Evolutionary conservation across 2,797 vertebrate species (phyloP), one percentile per base, ranked within the genome.

Genomic region (Darevskia mixta): DNA sequence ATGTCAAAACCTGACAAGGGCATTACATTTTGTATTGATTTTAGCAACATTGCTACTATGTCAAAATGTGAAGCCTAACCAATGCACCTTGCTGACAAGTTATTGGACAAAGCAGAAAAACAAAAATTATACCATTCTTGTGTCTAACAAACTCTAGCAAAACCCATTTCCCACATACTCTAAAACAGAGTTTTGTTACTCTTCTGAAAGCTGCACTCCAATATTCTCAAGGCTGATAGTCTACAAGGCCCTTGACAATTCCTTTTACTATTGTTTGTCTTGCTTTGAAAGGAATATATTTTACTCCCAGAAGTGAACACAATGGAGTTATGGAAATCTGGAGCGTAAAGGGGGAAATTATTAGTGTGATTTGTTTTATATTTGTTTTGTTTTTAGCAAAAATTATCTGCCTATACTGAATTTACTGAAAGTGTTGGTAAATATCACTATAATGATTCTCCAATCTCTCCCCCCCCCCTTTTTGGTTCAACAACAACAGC

Each of bases 1-100:
- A 45, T n/a, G 27, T 77, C 83, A 85, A 45, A 85, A 78, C 8
- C 38, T 45, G 41, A 45, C 82, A 55, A 64, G 27, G 76, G 29
- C 10, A 78, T 86, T 66, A 77, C 6, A 45, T 67, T 86, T 86
- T 45, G 29, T 86, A 86, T 78, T 78, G 84, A 86, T 78, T 86
- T 86, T 78, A 86, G 75, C 73, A 86, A 67, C 84, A 78, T 25
- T 45, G 29, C 38, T 78, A 45, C 61, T 32, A n/a, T 85, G 73
- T 77, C 73, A 77, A 86, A 78, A 43, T 67, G 75, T 78, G 58
- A 78, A 45, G 32, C 58, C 27, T 78, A 45, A 66, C 58, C 27
- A 77, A 43, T 85, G 73, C 55, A 27, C 73, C 73, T 77, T 77
- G 66, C 49, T 77, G 38, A 77, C 73, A 66, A 38, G 9, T 66